Percentiles rank a stretch among this genome's conserved stretches.
Evolutionary conservation across 2,113 vertebrate genomes (phyloP).

Genomic region (Mola mola): DNA sequence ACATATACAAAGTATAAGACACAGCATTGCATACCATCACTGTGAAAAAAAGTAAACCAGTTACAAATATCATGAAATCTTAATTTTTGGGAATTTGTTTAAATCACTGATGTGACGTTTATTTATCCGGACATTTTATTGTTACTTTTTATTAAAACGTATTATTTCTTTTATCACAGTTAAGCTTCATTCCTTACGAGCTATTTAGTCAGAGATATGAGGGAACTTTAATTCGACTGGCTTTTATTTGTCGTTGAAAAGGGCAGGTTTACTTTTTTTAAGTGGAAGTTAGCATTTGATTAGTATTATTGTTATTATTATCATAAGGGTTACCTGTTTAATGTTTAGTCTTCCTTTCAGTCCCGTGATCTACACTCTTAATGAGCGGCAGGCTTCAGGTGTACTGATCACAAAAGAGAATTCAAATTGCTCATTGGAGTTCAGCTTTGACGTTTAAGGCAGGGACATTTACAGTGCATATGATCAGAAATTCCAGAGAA

Average conservation of each 20-base stretch:
- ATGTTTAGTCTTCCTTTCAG: constrained; percentile 99
- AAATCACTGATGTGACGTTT: constrained; percentile 85
- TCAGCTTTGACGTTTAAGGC: constrained; percentile 91
- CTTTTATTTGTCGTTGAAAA: constrained; percentile 91
- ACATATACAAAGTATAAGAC: constrained; percentile 6
- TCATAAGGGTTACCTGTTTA: constrained; percentile 99
- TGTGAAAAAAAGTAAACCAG: constrained; percentile 99
- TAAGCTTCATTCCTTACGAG: constrained; percentile 86
- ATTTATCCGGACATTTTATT: constrained; percentile 94
- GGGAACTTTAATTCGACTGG: constrained; percentile 88
- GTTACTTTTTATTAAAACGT: constrained; percentile 92
- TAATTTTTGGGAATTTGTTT: constrained; percentile 84
- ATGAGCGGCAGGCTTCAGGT: constrained; percentile 94
- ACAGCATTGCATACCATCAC: constrained; percentile 78
- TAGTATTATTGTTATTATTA: constrained; percentile 89
- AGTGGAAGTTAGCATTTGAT: constrained; percentile 96
- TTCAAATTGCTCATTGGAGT: constrained; percentile 92
- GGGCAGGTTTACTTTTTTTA: constrained; percentile 99
- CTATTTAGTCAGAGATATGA: constrained; percentile 94
- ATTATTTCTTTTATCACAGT: constrained; percentile 80
- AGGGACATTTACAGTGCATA: constrained; percentile 94
- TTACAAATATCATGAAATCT: constrained; percentile 87
- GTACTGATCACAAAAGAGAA: constrained; percentile 98
- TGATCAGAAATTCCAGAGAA: constrained; percentile 88
- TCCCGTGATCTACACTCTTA: constrained; percentile 96